Percentiles rank a stretch among this genome's conserved stretches.
Conservation (phyloP, 2,113 vertebrate species). For the Puma concolor region DNA sequence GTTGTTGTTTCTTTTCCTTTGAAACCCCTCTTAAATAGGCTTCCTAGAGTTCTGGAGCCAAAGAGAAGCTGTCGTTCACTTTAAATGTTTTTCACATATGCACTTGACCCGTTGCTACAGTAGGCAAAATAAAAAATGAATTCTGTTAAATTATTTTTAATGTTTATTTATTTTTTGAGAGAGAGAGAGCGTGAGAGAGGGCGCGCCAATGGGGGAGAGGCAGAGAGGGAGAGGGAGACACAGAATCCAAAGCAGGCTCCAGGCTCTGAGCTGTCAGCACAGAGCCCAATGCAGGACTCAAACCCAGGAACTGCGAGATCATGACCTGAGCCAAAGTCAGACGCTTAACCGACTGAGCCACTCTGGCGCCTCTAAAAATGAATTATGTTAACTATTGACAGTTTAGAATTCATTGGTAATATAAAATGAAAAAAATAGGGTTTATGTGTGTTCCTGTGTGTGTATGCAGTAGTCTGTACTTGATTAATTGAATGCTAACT, state of each 20-base stretch:
- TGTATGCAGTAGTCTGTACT: neutral
- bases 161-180: no score
- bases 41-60: constrained; percentile 24
- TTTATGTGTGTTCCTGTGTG: neutral
- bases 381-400: neutral
- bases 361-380: neutral
- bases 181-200: no score
- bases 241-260: no score
- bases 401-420: neutral
- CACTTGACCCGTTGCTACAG: neutral
- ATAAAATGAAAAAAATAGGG: neutral
- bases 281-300: no score
- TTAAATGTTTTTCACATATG: neutral
- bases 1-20: neutral
- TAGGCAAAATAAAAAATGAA: neutral
- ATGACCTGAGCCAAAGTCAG: no score
- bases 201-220: no score
- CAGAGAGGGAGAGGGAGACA: no score
- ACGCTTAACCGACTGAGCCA: no score
- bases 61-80: neutral
- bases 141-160: neutral
- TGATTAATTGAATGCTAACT: neutral
- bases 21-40: neutral
- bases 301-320: no score
- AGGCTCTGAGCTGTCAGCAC: no score